Evolutionary conservation across 2,113 vertebrate genomes (phyloP).

Genomic region (Prinia subflava): DNA sequence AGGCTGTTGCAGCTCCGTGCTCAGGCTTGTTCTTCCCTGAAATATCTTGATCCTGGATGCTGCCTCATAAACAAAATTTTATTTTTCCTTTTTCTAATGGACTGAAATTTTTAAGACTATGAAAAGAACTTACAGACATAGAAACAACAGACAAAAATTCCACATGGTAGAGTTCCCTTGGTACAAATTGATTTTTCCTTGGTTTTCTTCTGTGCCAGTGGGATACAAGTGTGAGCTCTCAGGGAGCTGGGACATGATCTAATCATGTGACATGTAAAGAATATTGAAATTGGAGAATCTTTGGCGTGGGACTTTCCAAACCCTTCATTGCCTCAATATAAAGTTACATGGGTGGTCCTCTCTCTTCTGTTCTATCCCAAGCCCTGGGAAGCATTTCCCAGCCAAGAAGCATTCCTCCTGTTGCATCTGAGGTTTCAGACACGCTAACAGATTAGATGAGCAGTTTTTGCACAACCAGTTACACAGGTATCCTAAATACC

Average conservation of each 20-base stretch:
- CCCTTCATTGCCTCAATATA: neutral
- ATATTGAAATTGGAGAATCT: neutral
- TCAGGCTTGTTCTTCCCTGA: neutral
- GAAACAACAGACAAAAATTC: neutral
- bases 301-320: neutral
- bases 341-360: neutral
- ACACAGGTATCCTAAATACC: neutral
- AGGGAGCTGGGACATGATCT: neutral
- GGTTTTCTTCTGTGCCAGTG: neutral
- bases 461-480: constrained; percentile 1
- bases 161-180: neutral
- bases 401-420: neutral
- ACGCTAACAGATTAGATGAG: neutral
- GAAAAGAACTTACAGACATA: neutral
- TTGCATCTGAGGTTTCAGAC: neutral
- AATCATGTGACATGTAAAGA: neutral
- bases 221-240: neutral
- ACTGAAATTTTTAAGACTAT: neutral
- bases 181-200: neutral
- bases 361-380: neutral
- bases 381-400: neutral
- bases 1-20: neutral
- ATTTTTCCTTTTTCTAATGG: neutral
- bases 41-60: neutral
- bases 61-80: neutral